Base-by-base conservation (phyloP, 2,888 invertebrate species). In the Mythimna impura region DNA sequence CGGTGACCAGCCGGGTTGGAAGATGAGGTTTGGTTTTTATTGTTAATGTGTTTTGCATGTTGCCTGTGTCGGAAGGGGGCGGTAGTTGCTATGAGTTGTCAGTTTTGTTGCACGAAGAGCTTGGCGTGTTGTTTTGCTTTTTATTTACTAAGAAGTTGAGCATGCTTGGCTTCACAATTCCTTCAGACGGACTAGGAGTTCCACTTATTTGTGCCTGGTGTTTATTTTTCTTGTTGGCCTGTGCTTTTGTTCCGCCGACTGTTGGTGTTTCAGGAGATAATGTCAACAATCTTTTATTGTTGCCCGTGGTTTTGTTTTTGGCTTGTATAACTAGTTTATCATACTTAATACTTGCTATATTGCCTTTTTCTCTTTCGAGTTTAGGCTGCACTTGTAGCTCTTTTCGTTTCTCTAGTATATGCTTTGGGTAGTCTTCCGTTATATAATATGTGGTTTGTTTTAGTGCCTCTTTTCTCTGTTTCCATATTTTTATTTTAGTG, bases 81-180 rank as follows among this genome's bases (percentile, higher is more conserved):
- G 22, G 20, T 78, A 9, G 10, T 82, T 84, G 78, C 78, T 83
- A 82, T 66, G 22, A 6, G 8, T 69, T 61, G 12, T 22, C 25
- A 1, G 43, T 6, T 60, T 1, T 43, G 7, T 14, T 30, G 30
- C 30, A 30, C 30, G 30, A 3, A 52, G n/a, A n/a, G n/a, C 52
- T 52, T 9, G 52, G 50, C n/a, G 22, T 52, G 43, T 76, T 80
- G 17, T 68, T 72, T 66, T 20, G 25, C 34, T 30, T 77, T 83
- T 81, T 83, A 14, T 75, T 82, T 4, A 55, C 47, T 34, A 84
- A 3, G 66, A 66, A 86, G 61, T 76, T 84, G 0, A 85, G 52
- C 57, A 84, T 81, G 12, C 83, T 57, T 17, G 82, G 83, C 71
- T 82, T 86, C 40, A 82, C 2, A 10, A 75, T 66, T 65, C 75